Evolutionary conservation across 2,888 invertebrate species (phyloP).

Genomic region (Lochmaea capreae): DNA sequence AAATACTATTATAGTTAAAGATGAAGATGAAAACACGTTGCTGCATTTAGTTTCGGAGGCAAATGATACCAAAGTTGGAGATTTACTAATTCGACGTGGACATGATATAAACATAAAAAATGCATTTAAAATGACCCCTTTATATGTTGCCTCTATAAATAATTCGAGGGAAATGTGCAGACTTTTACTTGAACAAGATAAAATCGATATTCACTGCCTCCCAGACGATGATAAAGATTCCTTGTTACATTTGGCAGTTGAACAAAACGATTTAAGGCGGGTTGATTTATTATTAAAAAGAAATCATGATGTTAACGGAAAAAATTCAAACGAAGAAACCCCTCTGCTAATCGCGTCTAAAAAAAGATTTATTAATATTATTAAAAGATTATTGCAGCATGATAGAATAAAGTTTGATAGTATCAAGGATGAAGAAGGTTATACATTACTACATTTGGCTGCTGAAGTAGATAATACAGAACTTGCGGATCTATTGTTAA

Average conservation of each 20-base stretch:
- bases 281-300: constrained; percentile 2
- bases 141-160: neutral
- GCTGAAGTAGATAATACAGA: neutral
- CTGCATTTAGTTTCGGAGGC: neutral
- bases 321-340: neutral
- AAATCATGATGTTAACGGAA: neutral
- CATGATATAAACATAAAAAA: neutral
- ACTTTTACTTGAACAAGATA: neutral
- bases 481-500: neutral
- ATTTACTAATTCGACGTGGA: neutral
- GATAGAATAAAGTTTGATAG: neutral
- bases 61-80: neutral
- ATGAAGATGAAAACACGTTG: neutral
- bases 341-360: neutral
- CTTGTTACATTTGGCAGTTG: neutral
- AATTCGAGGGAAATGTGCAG: constrained; percentile 1
- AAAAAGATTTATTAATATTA: neutral
- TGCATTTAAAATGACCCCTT: neutral
- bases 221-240: neutral
- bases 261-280: neutral
- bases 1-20: neutral
- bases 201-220: neutral
- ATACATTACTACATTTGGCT: neutral
- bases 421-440: neutral
- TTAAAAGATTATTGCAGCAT: neutral